Conservation (phyloP, 2,113 vertebrate genomes). For the Propithecus coquereli region DNA sequence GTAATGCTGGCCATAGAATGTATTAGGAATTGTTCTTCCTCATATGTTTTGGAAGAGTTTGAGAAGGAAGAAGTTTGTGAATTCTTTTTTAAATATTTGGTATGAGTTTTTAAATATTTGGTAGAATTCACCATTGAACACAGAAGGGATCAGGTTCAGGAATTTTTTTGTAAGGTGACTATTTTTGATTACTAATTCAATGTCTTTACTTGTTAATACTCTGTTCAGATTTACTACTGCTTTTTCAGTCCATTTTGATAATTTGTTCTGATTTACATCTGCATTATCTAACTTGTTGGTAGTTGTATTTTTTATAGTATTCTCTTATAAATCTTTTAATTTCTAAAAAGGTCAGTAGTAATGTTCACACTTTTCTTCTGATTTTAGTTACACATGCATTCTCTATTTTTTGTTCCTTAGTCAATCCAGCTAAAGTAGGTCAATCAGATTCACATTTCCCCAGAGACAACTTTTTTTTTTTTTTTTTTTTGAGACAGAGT, state of each 20-base stretch:
- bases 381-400: neutral
- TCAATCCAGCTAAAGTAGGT: neutral
- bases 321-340: neutral
- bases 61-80: neutral
- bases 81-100: neutral
- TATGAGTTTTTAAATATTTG: neutral
- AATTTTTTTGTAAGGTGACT: neutral
- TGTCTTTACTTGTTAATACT: neutral
- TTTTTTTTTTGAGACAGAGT: neutral
- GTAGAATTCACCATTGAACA: neutral
- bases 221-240: neutral
- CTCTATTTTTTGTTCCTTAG: neutral
- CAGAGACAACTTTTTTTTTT: neutral
- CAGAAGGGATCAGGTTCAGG: neutral
- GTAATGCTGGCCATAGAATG: neutral
- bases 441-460: neutral
- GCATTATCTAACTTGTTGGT: neutral
- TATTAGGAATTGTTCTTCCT: neutral
- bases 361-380: neutral
- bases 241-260: neutral
- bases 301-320: neutral
- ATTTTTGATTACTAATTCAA: neutral
- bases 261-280: neutral
- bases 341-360: neutral
- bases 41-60: neutral